A percentile compares a stretch with the other conserved stretches of the same genome.
phyloP scores from a whole-genome alignment of 2,888 invertebrate genomes.

The Torymus tubicola region DNA sequence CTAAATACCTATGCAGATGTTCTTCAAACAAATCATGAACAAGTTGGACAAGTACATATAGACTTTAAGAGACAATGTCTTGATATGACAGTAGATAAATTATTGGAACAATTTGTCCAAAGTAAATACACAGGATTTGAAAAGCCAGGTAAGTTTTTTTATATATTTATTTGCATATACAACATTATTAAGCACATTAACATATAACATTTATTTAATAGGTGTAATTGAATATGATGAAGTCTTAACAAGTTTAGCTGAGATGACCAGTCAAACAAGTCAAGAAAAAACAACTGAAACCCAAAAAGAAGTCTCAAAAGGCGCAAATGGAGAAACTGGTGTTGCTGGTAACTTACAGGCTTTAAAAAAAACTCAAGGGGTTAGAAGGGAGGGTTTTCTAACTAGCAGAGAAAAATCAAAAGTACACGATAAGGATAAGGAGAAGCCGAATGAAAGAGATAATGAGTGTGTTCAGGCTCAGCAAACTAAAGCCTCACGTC shows the following conservation, averaged over 20 bases:
- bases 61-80: constrained; percentile 95
- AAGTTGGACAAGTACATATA: constrained; percentile 93
- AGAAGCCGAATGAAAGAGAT: constrained; percentile 69
- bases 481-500: constrained; percentile 83
- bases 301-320: constrained; percentile 70
- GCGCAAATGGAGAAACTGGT: constrained; percentile 74
- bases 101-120: constrained; percentile 93
- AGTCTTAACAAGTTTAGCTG: constrained; percentile 71
- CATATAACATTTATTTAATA: constrained; percentile 48
- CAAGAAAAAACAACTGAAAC: constrained; percentile 64
- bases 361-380: constrained; percentile 72
- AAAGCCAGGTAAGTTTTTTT: constrained; percentile 85
- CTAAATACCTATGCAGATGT: constrained; percentile 91
- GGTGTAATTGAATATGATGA: constrained; percentile 75
- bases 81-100: constrained; percentile 93
- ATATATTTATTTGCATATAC: background rate
- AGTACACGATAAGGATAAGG: constrained; percentile 68
- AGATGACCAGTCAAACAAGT: constrained; percentile 69
- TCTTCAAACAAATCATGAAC: constrained; percentile 91
- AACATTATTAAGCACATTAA: background rate
- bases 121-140: constrained; percentile 95
- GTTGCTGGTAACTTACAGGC: constrained; percentile 75
- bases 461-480: constrained; percentile 63
- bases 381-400: constrained; percentile 72
- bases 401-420: constrained; percentile 69